phyloP scores from a whole-genome alignment of 2,888 invertebrate species.

The Hybos culiciformis region DNA sequence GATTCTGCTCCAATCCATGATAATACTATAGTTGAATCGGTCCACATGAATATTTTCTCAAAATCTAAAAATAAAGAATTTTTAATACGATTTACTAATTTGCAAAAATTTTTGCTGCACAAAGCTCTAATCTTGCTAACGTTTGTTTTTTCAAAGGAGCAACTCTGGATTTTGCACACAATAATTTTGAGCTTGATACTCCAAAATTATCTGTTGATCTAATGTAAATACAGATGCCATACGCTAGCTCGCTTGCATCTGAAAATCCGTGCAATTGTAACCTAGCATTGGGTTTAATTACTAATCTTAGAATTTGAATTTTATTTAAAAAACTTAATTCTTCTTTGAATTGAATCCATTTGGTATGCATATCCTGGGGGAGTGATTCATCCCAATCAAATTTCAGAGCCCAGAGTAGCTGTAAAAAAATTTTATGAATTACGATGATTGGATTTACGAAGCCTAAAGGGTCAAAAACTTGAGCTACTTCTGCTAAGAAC shows the following conservation, averaged over 20 bases:
- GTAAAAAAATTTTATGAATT: too few relatives aligned
- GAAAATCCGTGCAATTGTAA: not conserved
- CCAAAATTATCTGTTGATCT: not conserved
- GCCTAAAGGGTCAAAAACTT: not conserved
- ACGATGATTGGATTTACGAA: not conserved
- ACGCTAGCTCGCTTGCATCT: not conserved
- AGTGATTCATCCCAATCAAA: not conserved
- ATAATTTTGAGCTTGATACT: not conserved
- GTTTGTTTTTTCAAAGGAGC: not conserved
- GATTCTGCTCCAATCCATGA: not conserved
- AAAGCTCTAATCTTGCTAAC: not conserved
- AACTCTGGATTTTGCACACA: slow-evolving; percentile 1
- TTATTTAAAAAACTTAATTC: not conserved
- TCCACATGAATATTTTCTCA: not conserved
- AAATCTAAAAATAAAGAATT: not conserved
- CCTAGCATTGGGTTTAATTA: not conserved
- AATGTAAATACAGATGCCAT: not conserved
- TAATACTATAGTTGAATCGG: not conserved
- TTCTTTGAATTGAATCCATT: not conserved
- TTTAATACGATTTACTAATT: not conserved
- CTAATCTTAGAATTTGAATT: not conserved
- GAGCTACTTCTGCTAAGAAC: not conserved
- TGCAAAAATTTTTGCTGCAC: not conserved
- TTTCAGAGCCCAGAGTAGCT: not conserved
- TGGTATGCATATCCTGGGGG: not conserved